phyloP scores from a whole-genome alignment of 2,888 invertebrate species.

The Mystacides longicornis region DNA sequence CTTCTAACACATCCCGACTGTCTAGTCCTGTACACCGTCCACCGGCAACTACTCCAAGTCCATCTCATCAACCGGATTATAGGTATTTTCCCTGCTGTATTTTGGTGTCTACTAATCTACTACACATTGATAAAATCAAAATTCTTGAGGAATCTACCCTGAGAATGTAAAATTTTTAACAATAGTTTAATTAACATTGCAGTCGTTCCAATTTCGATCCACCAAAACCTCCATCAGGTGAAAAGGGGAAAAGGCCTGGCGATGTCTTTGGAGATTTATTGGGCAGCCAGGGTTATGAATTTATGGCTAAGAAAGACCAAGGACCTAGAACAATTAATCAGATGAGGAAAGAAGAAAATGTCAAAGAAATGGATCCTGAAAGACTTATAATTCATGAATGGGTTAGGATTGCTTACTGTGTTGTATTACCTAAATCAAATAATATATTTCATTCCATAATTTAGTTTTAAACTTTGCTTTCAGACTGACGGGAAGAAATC shows the following conservation, averaged over 20 bases:
- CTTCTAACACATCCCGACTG: slow-evolving; percentile 17
- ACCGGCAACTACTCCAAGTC: slow-evolving; percentile 36
- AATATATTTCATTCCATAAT: too few relatives aligned
- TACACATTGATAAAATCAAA: too few relatives aligned
- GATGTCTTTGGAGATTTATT: slow-evolving; percentile 88
- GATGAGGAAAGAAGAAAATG: slow-evolving; percentile 83
- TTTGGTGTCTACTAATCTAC: too few relatives aligned
- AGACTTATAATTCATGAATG: slow-evolving; percentile 74
- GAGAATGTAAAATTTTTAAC: too few relatives aligned
- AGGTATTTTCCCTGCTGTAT: too few relatives aligned
- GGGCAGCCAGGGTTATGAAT: slow-evolving; percentile 84
- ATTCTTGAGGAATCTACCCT: too few relatives aligned
- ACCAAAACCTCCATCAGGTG: slow-evolving; percentile 40
- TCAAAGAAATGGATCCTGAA: slow-evolving; percentile 86
- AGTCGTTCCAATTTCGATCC: slow-evolving; percentile 68
- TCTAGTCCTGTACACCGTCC: slow-evolving; percentile 24
- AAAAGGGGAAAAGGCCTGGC: slow-evolving; percentile 43
- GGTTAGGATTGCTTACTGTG: slow-evolving; percentile 50
- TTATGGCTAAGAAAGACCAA: slow-evolving; percentile 63
- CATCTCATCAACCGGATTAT: slow-evolving; percentile 44
- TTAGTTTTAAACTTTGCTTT: slow-evolving; percentile 22
- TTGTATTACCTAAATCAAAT: too few relatives aligned
- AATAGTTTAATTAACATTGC: not conserved
- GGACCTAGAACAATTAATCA: slow-evolving; percentile 86
- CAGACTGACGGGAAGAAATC: slow-evolving; percentile 93